These are phyloP conservation scores for Oncopeltus fasciatus DNA, from an alignment of 1,140 invertebrate species.

Conservation along the genomic window DNA sequence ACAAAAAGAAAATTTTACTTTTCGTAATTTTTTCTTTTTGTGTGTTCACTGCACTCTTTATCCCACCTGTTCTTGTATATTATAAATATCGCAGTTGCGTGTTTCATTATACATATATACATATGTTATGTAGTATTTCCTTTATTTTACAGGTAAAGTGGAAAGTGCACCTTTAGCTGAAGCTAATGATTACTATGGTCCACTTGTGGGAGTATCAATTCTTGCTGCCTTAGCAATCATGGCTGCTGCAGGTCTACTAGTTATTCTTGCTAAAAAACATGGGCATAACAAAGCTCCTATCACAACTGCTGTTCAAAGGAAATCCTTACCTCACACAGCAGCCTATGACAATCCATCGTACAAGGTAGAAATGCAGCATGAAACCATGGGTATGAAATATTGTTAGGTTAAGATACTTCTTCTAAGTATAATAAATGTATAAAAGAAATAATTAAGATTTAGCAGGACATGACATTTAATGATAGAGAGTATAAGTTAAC, in stretches of 20 bases:
- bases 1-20: too few relatives aligned
- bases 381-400: slow-evolving; percentile 58
- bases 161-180: slow-evolving; percentile 11
- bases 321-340: slow-evolving; percentile 38
- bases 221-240: slow-evolving; percentile 69
- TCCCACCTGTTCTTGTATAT: too few relatives aligned
- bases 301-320: slow-evolving; percentile 34
- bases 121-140: too few relatives aligned
- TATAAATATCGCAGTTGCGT: too few relatives aligned
- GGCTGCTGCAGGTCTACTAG: slow-evolving; percentile 58
- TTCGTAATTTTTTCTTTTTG: too few relatives aligned
- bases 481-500: neutral
- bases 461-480: neutral
- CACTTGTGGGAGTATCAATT: slow-evolving; percentile 71
- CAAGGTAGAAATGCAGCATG: slow-evolving; percentile 82
- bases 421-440: neutral
- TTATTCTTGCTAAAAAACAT: slow-evolving; percentile 63
- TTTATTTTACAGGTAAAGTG: slow-evolving; percentile 13
- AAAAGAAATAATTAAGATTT: neutral
- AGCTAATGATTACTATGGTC: slow-evolving; percentile 61
- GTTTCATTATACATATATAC: too few relatives aligned
- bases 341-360: slow-evolving; percentile 88
- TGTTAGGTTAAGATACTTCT: neutral
- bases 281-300: slow-evolving; percentile 45
- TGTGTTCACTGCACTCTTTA: too few relatives aligned